Evolutionary conservation across 1,140 invertebrate genomes (phyloP), one percentile per base, ranked within the genome.

Genomic region (Hormaphis cornu): DNA sequence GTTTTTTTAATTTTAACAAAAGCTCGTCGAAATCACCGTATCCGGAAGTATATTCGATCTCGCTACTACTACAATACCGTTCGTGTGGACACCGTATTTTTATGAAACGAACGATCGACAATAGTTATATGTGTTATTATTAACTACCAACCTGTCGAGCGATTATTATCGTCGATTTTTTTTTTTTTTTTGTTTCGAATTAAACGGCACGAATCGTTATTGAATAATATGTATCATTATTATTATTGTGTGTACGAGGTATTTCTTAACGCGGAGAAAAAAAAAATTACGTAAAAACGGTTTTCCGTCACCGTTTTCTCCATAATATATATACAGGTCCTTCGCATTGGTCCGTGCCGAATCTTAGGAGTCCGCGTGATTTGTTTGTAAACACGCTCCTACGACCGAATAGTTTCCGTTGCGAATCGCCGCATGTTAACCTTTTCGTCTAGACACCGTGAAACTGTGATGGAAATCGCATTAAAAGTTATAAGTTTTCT

Each of bases 341-440:
- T 46, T 63, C 9, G 44, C 22, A n/a, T 14, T 18, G 37, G 26
- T 63, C 40, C 58, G 28, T 63, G 24, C 44, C 58, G 58, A 63
- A 63, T 63, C 30, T 63, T 63, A 18, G 14, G 40, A 63, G 40
- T 46, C 9, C n/a, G 4, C n/a, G 40, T 44, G 58, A 63, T 63
- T 46, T 30, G n/a, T 63, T 30, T 40, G 37, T 14, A 40, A n/a
- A 14, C 37, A 40, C 26, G 6, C 26, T 28, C 26, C 35, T 37
- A 56, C 12, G 3, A 35, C 12, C 1, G 10, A 54, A 6, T 18
- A 22, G 5, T 1, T 1, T 9, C 20, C 37, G 37, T 40, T 40
- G 14, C 37, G 14, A 40, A 40, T 40, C 37, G 37, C 37, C 14
- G 7, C 37, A 8, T 8, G 28, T 22, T 18, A 30, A 30, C 42